Evolutionary conservation across 2,113 vertebrate species (phyloP), one percentile per base, ranked within the genome.

Genomic region (Pelusios castaneus): DNA sequence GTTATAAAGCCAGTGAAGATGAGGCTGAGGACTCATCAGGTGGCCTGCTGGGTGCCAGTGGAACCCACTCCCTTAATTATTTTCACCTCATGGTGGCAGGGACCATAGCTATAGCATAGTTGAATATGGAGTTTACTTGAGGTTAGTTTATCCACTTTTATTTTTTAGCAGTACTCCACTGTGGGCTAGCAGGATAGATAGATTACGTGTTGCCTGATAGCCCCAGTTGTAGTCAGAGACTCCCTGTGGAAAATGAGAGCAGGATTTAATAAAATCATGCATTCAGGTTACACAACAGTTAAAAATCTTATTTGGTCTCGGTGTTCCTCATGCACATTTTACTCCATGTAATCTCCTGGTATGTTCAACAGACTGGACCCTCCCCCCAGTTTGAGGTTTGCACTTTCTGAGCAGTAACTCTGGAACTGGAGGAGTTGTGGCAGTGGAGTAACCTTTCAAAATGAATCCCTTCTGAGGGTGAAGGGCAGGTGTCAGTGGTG

Each of bases 181-280:
- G 60, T 67, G 34, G 52, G 63, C 31, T 93, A 80, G 70, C 43
- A 58, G 49, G 63, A 12, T 29, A 92, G 9, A 2, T 41, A 89
- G 58, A 85, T 1, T 76, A 47, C 80, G 87, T 83, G 7, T 63
- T 92, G 85, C 54, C 82, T 89, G 45, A 86, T 87, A 90, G 90
- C 51, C 54, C 27, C 49, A 89, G n/a, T 94, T 87, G 87, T n/a
- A 93, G 2, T 8, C 77, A 27, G 4, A 43, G 94, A 24, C 5
- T 3, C 77, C 89, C 58, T 13, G 5, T 85, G 76, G 91, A 86
- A 80, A 78, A 6, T 78, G 54, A 78, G 1, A 29, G 45, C 73
- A n/a, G 7, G 10, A 41, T 95, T 92, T 88, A 88, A 89, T 45
- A 63, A 80, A 92, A 56, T 2, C 6, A 49, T 55, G 54, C 56